phyloP scores from a whole-genome alignment of 2,888 invertebrate species.

The Oligia fasciuncula region DNA sequence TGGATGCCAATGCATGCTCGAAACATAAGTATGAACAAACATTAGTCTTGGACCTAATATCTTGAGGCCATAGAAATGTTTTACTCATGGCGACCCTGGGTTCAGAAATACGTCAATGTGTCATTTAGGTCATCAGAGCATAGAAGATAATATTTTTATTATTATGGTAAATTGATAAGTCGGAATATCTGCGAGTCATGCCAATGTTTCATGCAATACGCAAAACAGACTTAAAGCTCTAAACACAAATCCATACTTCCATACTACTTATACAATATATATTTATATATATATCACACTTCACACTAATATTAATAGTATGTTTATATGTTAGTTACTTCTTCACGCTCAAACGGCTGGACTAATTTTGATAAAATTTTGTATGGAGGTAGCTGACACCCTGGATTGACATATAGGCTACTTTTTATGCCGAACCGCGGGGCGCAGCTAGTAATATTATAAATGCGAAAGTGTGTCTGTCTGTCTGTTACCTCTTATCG shows the following conservation, averaged over 20 bases:
- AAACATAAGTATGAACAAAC: slow-evolving; percentile 31
- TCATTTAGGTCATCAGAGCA: slow-evolving; percentile 34
- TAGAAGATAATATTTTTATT: slow-evolving; percentile 14
- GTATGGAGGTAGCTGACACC: no score
- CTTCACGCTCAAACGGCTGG: no score
- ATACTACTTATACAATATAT: no score
- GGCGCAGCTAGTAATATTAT: no score
- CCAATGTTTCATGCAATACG: slow-evolving; percentile 6
- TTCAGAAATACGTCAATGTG: slow-evolving; percentile 23
- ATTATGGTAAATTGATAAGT: neutral
- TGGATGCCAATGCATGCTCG: slow-evolving; percentile 36
- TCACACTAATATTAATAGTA: no score
- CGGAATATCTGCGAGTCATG: slow-evolving; percentile 2
- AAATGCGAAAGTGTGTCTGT: no score
- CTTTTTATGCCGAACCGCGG: no score
- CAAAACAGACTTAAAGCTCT: neutral
- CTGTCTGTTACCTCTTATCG: no score
- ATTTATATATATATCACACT: no score
- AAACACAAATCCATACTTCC: neutral
- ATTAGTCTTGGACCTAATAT: slow-evolving; percentile 24
- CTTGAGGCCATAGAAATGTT: slow-evolving; percentile 29
- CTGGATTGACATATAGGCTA: no score
- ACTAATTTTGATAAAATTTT: no score
- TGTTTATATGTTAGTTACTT: no score
- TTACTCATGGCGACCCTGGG: slow-evolving; percentile 41